Evolutionary conservation across 2,797 vertebrate genomes (phyloP).

Genomic region (Microhierax caerulescens): DNA sequence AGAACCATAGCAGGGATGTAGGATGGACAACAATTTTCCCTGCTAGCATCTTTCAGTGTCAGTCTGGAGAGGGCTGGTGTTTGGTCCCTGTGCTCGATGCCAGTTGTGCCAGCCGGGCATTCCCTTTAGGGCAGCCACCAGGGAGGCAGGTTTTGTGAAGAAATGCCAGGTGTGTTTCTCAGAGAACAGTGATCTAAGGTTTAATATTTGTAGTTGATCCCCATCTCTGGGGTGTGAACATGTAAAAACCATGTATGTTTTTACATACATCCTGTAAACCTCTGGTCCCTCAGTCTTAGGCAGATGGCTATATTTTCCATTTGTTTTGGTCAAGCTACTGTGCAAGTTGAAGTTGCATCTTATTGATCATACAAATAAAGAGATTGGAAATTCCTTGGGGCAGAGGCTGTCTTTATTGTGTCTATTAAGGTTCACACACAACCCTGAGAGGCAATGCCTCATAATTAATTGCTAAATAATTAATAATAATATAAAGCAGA

Average conservation of each 20-base stretch:
- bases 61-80: not conserved
- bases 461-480: slow-evolving; percentile 56
- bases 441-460: not conserved
- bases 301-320: not conserved
- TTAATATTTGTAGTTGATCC: not conserved
- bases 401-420: not conserved
- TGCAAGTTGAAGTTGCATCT: not conserved
- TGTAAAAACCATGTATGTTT: not conserved
- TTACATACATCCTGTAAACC: not conserved
- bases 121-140: not conserved
- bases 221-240: accelerated
- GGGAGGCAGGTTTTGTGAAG: not conserved
- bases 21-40: not conserved
- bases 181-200: not conserved
- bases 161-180: not conserved
- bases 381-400: not conserved
- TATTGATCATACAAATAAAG: not conserved
- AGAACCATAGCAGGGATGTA: not conserved
- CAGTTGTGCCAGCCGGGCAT: not conserved
- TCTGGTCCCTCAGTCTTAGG: not conserved
- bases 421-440: not conserved
- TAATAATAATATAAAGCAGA: slow-evolving; percentile 32
- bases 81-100: accelerated
- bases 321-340: not conserved
- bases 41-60: accelerated